A percentile compares a stretch with the other conserved stretches of the same genome.
phyloP scores from a whole-genome alignment of 2,113 vertebrate genomes.

The Scopus umbretta region DNA sequence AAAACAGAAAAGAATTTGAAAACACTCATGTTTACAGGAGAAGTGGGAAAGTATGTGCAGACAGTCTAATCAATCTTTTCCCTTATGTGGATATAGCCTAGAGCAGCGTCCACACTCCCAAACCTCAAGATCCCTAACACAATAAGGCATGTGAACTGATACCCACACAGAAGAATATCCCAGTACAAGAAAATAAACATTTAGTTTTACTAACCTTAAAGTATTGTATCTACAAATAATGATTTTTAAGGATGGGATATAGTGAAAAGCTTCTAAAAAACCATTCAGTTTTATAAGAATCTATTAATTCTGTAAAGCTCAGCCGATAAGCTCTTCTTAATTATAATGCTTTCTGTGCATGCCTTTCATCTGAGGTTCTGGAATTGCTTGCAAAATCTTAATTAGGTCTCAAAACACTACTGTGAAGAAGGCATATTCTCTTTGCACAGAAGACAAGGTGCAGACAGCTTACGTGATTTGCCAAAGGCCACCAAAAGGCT shows the following conservation, averaged over 20 bases:
- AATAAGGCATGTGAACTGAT: not conserved
- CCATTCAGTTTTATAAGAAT: not conserved
- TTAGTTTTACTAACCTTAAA: not conserved
- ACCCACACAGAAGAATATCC: not conserved
- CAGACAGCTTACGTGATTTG: not conserved
- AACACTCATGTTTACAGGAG: not conserved
- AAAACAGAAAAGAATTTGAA: not conserved
- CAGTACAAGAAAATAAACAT: not conserved
- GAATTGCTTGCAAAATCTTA: constrained; percentile 24
- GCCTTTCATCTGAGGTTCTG: constrained; percentile 15
- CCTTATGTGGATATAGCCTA: not conserved
- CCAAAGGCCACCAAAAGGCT: not conserved
- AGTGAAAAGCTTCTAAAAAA: not conserved
- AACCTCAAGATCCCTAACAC: constrained; percentile 32
- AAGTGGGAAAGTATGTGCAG: not conserved
- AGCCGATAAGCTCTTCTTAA: not conserved
- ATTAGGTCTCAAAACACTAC: constrained; percentile 37
- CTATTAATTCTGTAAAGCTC: not conserved
- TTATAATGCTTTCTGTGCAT: not conserved
- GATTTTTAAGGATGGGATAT: not conserved
- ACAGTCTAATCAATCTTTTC: not conserved
- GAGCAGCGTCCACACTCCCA: not conserved
- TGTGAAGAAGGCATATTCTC: not conserved
- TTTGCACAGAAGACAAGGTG: not conserved
- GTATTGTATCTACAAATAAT: not conserved